Base-by-base conservation (phyloP, 1,140 invertebrate species). In the Lepidostoma basale region DNA sequence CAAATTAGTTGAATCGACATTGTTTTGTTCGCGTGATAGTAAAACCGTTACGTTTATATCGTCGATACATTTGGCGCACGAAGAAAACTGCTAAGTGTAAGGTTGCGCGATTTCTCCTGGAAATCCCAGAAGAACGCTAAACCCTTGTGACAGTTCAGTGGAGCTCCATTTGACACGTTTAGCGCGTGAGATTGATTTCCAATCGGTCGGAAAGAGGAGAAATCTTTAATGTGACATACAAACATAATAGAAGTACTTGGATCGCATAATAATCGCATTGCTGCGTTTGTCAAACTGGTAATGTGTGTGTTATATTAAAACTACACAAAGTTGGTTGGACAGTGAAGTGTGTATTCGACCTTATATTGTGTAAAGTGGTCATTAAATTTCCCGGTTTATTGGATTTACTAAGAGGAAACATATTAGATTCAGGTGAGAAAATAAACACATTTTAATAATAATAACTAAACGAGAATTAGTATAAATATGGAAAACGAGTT, bases 181-280 rank as follows among this genome's bases (percentile, higher is more conserved):
- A 20, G 62, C 39, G 23, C 26, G 16, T 23, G 47, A 58, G 63
- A 66, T 66, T 25, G 52, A 66, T 66, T 66, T 66, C 63, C 63
- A 66, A 66, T 44, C 52, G 63, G 52, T 49, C 62, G 28, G 18
- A 47, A 54, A 39, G 44, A 52, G 54, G 49, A 66, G 49, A 66
- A 66, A 66, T 66, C 40, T 62, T 40, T 49, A 47, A 67, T 67
- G 65, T 67, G 65, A 67, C 65, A 67, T 45, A 67, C 40, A 67
- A 67, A 67, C 42, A 22, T 28, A 39, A 56, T 42, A 52, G 54
- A 56, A 39, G 9, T 39, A 58, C 54, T 36, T 4, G 36, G 14
- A 59, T 10, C 36, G 36, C 54, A 59, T n/a, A 40, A 59, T 23
- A 40, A 40, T 59, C 36, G 33, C 20, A 40, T 18, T 39, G 18